Evolutionary conservation across 2,888 invertebrate species (phyloP).

Genomic region (Pteria penguin): DNA sequence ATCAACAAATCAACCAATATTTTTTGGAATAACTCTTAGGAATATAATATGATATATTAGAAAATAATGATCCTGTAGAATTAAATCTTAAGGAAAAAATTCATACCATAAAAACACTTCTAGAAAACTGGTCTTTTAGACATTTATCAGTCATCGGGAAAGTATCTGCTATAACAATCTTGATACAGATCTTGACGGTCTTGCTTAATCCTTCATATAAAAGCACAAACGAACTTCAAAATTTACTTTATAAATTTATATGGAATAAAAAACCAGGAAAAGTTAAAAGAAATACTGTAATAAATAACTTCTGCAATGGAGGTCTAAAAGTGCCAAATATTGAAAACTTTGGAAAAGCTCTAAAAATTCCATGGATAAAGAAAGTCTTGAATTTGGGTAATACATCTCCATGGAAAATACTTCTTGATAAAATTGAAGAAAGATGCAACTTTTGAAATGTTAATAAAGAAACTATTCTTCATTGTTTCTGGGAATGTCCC

Average conservation of each 20-base stretch:
- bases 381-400: slow-evolving; percentile 7
- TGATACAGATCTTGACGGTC: slow-evolving; percentile 12
- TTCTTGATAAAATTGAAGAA: slow-evolving; percentile 11
- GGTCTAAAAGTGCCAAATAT: slow-evolving; percentile 33
- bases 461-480: too few species aligned
- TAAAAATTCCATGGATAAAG: slow-evolving; percentile 29
- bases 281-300: slow-evolving; percentile 24
- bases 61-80: neutral
- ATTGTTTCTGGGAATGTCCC: too few species aligned
- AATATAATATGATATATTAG: slow-evolving; percentile 10
- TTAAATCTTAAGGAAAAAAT: slow-evolving; percentile 21
- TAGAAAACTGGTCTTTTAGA: slow-evolving; percentile 10
- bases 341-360: neutral
- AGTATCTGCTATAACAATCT: slow-evolving; percentile 14
- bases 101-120: slow-evolving; percentile 2
- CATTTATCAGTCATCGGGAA: slow-evolving; percentile 4
- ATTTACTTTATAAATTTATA: slow-evolving; percentile 13
- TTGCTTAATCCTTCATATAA: slow-evolving; percentile 13
- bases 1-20: slow-evolving; percentile 3
- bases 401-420: slow-evolving; percentile 9
- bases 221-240: slow-evolving; percentile 24
- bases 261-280: slow-evolving; percentile 31
- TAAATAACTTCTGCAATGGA: slow-evolving; percentile 4
- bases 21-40: too few species aligned
- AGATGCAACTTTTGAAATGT: too few species aligned